Evolutionary conservation across 1,140 invertebrate genomes (phyloP), one percentile per base, ranked within the genome.

Genomic region (Drosophila chauvacae): DNA sequence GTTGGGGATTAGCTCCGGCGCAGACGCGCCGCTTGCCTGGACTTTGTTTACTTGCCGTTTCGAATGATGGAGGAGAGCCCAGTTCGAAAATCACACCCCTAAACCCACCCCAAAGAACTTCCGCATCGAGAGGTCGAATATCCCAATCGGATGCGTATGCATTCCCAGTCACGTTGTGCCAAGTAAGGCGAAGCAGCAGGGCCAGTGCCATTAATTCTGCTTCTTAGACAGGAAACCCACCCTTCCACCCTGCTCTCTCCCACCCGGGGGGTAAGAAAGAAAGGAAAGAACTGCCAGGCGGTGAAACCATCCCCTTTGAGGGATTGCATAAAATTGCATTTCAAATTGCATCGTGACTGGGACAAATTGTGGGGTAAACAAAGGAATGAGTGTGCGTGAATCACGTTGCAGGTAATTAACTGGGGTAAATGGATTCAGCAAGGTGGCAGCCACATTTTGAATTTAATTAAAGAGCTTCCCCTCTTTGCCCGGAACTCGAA

Each of bases 301-400:
- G 51, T 68, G 39, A 60, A 63, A 87, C 51, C 63, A 56, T 47
- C 62, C 71, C 80, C 65, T 69, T 56, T 47, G 9, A 47, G 51
- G 41, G 64, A 55, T 73, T 87, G 83, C 83, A 88, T 87, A 80
- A 87, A 87, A 87, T 74, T 88, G 84, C 84, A 87, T 87, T 87
- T 77, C 23, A 68, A 88, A 87, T 68, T 88, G 85, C 84, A 87
- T 77, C 84, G 84, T 87, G 84, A 87, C 84, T 77, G 66, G 80
- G 68, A 68, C 85, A 90, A 88, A 84, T 87, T 80, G 80, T 66
- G 62, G 72, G 45, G 75, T 70, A 79, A 73, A 80, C 41, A 48
- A 37, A 39, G 69, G 61, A 41, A 51, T 62, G 60, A 35, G 61
- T 79, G 64, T 77, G 73, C 44, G 66, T 82, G 75, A 78, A 83